These are phyloP conservation scores for Lumbricus terrestris DNA, from an alignment of 2,888 invertebrate species.

Conservation along the genomic window DNA sequence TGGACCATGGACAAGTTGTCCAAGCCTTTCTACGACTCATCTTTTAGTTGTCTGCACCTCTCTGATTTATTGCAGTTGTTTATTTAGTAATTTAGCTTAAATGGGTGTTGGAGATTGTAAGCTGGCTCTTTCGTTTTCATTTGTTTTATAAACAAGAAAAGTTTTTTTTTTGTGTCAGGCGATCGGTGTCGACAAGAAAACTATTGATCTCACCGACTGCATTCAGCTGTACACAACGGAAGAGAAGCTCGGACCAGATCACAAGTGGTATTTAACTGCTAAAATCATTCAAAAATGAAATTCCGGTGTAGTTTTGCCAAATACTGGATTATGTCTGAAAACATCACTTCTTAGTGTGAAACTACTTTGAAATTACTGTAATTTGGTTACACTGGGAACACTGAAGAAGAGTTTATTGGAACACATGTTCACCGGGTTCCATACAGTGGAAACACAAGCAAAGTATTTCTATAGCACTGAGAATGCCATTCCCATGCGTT, in stretches of 20 bases:
- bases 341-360: no score
- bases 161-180: constrained; percentile 39
- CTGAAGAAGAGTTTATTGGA: no score
- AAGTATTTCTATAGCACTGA: background rate
- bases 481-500: background rate
- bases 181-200: constrained; percentile 52
- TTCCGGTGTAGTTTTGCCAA: no score
- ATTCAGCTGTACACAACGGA: constrained; percentile 64
- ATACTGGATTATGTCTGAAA: no score
- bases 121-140: background rate
- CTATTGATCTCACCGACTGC: constrained; percentile 63
- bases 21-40: no score
- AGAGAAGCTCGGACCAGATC: constrained; percentile 65
- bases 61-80: no score
- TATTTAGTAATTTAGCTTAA: background rate
- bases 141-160: background rate
- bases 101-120: background rate
- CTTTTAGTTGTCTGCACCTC: no score
- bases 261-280: constrained; percentile 60
- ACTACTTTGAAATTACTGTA: no score
- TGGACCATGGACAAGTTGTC: no score
- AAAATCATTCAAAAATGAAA: background rate
- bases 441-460: no score
- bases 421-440: no score
- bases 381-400: no score